Percentiles rank a stretch among this genome's conserved stretches.
Conservation (phyloP, 1,140 invertebrate genomes). For the Goniozus legneri region DNA sequence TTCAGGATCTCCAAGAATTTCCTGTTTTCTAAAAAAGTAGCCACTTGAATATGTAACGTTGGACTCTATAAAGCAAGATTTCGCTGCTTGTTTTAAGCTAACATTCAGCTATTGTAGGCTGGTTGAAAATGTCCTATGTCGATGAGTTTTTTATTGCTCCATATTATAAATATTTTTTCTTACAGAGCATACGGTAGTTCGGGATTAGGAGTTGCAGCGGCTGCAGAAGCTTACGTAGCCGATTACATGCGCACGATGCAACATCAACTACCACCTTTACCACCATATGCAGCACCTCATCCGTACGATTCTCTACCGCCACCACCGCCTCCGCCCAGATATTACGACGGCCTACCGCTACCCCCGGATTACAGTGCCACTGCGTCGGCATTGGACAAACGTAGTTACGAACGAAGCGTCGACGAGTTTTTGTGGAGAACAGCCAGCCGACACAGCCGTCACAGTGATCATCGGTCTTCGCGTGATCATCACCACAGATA, state of each 20-base stretch:
- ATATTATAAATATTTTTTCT: constrained; percentile 7
- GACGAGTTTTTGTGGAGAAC: constrained; percentile 88
- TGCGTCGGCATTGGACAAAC: constrained; percentile 64
- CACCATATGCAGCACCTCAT: constrained; percentile 64
- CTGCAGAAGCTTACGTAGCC: constrained; percentile 71
- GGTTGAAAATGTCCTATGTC: not conserved
- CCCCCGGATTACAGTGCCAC: constrained; percentile 58
- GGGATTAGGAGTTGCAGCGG: constrained; percentile 57
- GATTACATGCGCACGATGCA: constrained; percentile 81
- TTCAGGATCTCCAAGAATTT: no score
- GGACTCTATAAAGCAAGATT: no score
- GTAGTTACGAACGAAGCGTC: constrained; percentile 84
- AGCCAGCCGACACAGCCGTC: constrained; percentile 40
- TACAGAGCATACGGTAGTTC: constrained; percentile 43
- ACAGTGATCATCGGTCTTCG: constrained; percentile 46
- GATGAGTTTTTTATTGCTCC: constrained; percentile 6
- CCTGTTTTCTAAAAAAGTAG: no score
- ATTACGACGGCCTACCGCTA: constrained; percentile 73
- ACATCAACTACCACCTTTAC: constrained; percentile 71
- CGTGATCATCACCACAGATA: constrained; percentile 50
- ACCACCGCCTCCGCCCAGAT: constrained; percentile 66
- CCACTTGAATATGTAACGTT: no score
- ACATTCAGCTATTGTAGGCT: no score
- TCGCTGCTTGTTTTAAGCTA: no score
- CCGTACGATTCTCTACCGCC: constrained; percentile 71